Base-by-base conservation (phyloP, 1,140 invertebrate genomes). In the Heterodera schachtii region DNA sequence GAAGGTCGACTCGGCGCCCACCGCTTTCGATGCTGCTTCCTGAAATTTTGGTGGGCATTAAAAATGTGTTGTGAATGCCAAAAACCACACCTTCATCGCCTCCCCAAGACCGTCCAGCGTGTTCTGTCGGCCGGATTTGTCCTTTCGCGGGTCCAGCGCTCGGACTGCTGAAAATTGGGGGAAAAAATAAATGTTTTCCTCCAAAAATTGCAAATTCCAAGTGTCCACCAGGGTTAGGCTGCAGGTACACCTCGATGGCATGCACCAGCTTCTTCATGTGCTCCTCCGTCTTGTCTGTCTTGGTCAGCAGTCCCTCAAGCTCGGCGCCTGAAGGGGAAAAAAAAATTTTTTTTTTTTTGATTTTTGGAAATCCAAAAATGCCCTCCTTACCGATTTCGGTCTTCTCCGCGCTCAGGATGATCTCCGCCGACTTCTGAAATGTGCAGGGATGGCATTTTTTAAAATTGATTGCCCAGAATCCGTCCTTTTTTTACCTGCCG, bases 81-180 rank as follows among this genome's bases (percentile, higher is more conserved):
- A 4, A 11, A 60, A 1, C 5, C 57, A 16, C 57, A 60, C 57
- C 57, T 96, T 94, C 95, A 98, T 96, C 86, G 95, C 94, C 79
- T 94, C 91, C 3, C 96, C 96, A 21, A 98, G 91, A 83, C 94
- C 93, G 90, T 97, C 96, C 82, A 95, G 91, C 90, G 96, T 96
- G 84, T 94, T 96, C 13, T 95, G 90, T 57, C 95, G 92, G 74
- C 94, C 93, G 41, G 94, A 93, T 91, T 96, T 96, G 87, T 96
- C 95, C 91, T 95, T 95, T 67, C 97, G 93, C 86, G 94, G 95
- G 90, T 98, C 95, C 91, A 97, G 95, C 79, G 96, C 94, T 81
- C 96, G 92, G 87, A 95, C 94, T 78, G 95, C 95, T 94, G 21
- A 44, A 47, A 31, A 16, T 6, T 6, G 9, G 47, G 47, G 52